Evolutionary conservation across 1,140 invertebrate species (phyloP), one percentile per base, ranked within the genome.

Genomic region (Cyphomyrmex costatus): DNA sequence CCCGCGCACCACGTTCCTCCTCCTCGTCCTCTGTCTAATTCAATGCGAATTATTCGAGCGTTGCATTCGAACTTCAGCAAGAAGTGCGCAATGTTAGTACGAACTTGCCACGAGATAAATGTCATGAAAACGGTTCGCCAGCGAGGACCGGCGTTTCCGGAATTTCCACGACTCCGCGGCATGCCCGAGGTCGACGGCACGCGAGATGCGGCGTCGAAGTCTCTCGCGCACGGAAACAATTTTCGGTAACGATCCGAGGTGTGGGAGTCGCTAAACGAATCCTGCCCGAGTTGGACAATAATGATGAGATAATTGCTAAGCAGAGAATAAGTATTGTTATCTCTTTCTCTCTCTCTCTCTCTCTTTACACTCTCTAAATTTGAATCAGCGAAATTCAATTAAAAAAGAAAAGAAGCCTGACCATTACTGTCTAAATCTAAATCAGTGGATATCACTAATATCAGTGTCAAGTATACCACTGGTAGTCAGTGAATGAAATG

Each of bases 51-150:
- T 83, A 83, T 83, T 36, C 79, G 68, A 56, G 24, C 66, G 51
- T 83, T 49, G 27, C 79, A 73, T 82, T 19, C 79, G n/a, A 82
- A 58, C 65, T 71, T 21, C 16, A 12, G 19, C 66, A 60, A 74
- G 79, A 83, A 83, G n/a, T 60, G 79, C 24, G 53, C 79, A 60
- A 80, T 66, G 78, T 80, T 80, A 58, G 78, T 65, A 58, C 49
- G 36, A 80, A 83, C 79, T 83, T 74, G 79, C n/a, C 70, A 53
- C 68, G 65, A 82, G 79, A 82, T 82, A 82, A 82, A 82, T 82
- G 79, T 73, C 66, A 82, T 36, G 79, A 82, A 82, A 82, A 82
- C 24, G 66, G 33, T 51, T 82, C 51, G 56, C 66, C 51, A 21
- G 24, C 19, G 60, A 16, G 79, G 33, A 83, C 49, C 79, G 79